These are phyloP conservation scores for Motacilla alba DNA, from an alignment of 2,113 vertebrate species.

Conservation along the genomic window DNA sequence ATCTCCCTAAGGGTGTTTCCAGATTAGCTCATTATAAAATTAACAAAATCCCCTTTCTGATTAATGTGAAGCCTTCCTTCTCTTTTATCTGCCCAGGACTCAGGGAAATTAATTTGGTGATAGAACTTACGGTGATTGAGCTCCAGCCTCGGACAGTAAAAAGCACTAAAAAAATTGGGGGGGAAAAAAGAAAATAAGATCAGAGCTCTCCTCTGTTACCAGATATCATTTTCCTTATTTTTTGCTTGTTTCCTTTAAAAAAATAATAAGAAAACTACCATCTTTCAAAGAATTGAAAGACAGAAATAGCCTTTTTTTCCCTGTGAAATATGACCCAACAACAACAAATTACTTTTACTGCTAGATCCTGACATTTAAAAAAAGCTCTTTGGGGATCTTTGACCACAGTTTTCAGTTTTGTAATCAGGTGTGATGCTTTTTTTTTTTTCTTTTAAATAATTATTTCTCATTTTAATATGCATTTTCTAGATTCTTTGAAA, in stretches of 20 bases:
- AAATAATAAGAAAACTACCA: neutral
- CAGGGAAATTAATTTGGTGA: neutral
- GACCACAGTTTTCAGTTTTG: neutral
- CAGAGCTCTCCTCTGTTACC: neutral
- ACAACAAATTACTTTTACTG: neutral
- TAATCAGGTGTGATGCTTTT: neutral
- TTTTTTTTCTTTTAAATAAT: neutral
- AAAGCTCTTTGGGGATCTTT: neutral
- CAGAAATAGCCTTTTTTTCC: neutral
- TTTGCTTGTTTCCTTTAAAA: neutral
- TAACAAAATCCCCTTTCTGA: neutral
- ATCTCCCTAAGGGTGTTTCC: neutral
- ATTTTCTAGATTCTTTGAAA: neutral
- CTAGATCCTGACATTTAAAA: neutral
- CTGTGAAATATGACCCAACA: neutral
- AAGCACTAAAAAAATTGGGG: accelerated
- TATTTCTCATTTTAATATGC: neutral
- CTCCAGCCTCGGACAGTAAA: neutral
- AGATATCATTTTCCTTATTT: neutral
- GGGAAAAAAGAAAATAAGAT: accelerated
- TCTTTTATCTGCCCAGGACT: neutral
- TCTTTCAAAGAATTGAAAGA: neutral
- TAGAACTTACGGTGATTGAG: neutral
- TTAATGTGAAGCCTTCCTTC: neutral
- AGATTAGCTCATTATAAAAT: neutral